These are phyloP conservation scores for Tachystola acroxantha DNA, from an alignment of 2,888 invertebrate genomes.

Conservation along the genomic window DNA sequence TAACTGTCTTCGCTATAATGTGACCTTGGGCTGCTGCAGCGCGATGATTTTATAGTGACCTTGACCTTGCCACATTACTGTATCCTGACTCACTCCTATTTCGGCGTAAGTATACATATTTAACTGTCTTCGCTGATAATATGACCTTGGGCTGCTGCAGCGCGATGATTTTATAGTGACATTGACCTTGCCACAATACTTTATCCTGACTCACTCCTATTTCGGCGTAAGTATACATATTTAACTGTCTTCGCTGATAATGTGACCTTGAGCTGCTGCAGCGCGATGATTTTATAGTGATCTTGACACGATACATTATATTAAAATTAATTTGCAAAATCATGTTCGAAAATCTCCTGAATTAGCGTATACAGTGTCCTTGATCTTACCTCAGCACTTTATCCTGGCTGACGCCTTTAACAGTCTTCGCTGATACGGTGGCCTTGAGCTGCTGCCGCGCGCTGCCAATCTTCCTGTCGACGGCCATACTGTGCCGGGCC, in stretches of 20 bases:
- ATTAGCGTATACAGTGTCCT: not conserved
- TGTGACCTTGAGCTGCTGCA: constrained; percentile 79
- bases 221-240: too few species aligned
- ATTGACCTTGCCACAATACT: constrained; percentile 16
- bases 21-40: too few species aligned
- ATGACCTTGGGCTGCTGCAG: too few species aligned
- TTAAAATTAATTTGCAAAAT: not conserved
- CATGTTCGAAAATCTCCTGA: not conserved
- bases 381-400: constrained; percentile 32
- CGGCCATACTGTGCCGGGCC: constrained; percentile 59
- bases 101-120: too few species aligned
- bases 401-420: constrained; percentile 49
- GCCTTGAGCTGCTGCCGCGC: constrained; percentile 80
- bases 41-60: too few species aligned
- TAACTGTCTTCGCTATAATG: too few species aligned
- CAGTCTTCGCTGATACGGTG: constrained; percentile 79
- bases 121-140: too few species aligned
- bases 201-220: constrained; percentile 59
- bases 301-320: too few species aligned
- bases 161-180: too few species aligned
- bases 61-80: constrained; percentile 26
- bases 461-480: constrained; percentile 82
- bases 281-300: constrained; percentile 80
- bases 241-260: constrained; percentile 78
- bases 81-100: constrained; percentile 55